Percentiles rank a stretch among this genome's conserved stretches.
Evolutionary conservation across 1,140 invertebrate species (phyloP).

Genomic region (Euura lappo): DNA sequence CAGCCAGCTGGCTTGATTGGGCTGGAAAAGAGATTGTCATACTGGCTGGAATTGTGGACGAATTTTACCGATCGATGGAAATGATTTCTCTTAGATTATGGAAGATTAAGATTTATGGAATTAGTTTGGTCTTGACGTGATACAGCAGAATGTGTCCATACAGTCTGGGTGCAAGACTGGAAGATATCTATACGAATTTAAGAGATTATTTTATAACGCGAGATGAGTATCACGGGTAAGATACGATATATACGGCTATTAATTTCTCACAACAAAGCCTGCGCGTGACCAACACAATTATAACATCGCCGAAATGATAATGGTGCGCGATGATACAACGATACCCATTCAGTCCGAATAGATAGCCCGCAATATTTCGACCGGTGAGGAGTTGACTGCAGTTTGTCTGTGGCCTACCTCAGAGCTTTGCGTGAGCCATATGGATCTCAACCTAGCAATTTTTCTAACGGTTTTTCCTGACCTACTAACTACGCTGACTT

Average conservation of each 20-base stretch:
- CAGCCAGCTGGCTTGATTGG: too few species aligned
- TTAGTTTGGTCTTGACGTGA: too few species aligned
- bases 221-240: background rate
- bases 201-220: background rate
- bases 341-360: background rate
- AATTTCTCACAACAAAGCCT: conserved; percentile 5
- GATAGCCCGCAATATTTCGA: conserved; percentile 10
- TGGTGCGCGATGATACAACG: background rate
- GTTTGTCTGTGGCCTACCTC: background rate
- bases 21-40: too few species aligned
- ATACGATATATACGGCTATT: background rate
- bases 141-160: too few species aligned
- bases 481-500: background rate
- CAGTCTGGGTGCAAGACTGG: too few species aligned
- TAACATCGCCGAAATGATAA: conserved; percentile 9
- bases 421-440: background rate
- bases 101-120: too few species aligned
- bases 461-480: too few species aligned
- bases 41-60: too few species aligned
- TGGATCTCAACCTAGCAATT: background rate
- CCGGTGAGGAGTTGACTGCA: background rate
- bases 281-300: background rate
- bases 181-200: background rate
- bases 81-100: too few species aligned
- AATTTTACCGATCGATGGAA: too few species aligned